Conservation (phyloP, 1,140 invertebrate genomes). For the Catajapyx aquilonaris region DNA sequence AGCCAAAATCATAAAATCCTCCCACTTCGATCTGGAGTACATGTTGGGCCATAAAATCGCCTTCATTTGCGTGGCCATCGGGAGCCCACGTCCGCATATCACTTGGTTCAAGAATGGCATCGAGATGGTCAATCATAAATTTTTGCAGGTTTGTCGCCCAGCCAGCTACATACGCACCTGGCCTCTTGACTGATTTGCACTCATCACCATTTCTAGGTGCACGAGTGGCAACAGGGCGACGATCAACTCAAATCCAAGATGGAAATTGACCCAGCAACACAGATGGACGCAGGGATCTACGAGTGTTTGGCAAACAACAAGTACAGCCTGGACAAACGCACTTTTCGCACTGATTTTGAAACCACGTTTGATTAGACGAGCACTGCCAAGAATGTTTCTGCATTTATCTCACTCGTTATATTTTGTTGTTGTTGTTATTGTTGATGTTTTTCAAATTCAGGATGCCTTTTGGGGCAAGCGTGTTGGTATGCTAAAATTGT, state of each 20-base stretch:
- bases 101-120: constrained; percentile 85
- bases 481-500: too few species aligned
- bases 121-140: constrained; percentile 68
- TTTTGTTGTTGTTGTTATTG: too few species aligned
- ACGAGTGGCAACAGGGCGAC: constrained; percentile 61
- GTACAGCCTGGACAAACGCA: constrained; percentile 72
- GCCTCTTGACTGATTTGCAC: not conserved
- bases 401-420: too few species aligned
- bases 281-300: constrained; percentile 78
- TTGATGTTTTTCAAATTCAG: too few species aligned
- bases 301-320: constrained; percentile 82
- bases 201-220: constrained; percentile 33
- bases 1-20: constrained; percentile 70
- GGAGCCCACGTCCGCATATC: constrained; percentile 61
- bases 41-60: constrained; percentile 79
- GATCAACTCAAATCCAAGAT: constrained; percentile 75
- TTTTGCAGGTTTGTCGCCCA: constrained; percentile 44
- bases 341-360: constrained; percentile 79
- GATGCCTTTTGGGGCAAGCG: too few species aligned
- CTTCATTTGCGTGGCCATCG: constrained; percentile 69
- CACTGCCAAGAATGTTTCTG: too few species aligned
- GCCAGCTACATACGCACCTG: not conserved
- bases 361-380: constrained; percentile 72
- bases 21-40: constrained; percentile 84
- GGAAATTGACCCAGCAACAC: constrained; percentile 80